A percentile compares a stretch with the other conserved stretches of the same genome.
Evolutionary conservation across 2,797 vertebrate genomes (phyloP).

Genomic region (Odontamblyopus rebecca): DNA sequence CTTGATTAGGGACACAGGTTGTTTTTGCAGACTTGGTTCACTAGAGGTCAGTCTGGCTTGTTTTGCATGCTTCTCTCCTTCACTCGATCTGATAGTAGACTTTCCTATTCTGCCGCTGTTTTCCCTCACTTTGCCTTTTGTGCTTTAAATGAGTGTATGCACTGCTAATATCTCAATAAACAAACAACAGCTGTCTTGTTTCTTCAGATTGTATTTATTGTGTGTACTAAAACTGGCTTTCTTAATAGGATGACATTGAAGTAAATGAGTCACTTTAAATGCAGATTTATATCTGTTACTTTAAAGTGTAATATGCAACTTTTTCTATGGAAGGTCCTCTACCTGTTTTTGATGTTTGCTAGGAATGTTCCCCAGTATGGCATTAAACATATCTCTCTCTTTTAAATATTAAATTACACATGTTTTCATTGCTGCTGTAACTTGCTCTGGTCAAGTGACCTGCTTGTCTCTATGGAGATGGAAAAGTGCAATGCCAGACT

Average conservation of each 20-base stretch:
- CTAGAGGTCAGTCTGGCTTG: slow-evolving; percentile 59
- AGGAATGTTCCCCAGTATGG: neutral
- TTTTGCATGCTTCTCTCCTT: slow-evolving; percentile 71
- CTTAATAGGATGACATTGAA: neutral
- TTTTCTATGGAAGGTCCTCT: neutral
- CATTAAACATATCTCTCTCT: neutral
- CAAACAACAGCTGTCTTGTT: slow-evolving; percentile 1
- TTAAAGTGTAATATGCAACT: neutral
- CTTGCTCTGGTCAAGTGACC: no score
- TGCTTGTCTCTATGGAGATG: neutral
- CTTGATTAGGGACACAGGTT: slow-evolving; percentile 38
- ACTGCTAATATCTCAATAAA: neutral
- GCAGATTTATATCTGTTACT: neutral
- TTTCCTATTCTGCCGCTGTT: slow-evolving; percentile 53
- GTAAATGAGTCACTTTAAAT: neutral
- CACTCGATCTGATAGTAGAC: slow-evolving; percentile 49
- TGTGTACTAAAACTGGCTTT: neutral
- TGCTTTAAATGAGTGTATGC: slow-evolving; percentile 42
- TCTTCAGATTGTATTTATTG: slow-evolving; percentile 3
- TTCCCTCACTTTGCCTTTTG: slow-evolving; percentile 48
- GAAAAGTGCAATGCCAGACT: no score
- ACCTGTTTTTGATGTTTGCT: neutral
- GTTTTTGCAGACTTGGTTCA: slow-evolving; percentile 77
- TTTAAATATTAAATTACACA: neutral
- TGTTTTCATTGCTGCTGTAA: neutral